Evolutionary conservation across 2,888 invertebrate genomes (phyloP), one percentile per base, ranked within the genome.

Genomic region (Griposia aprilina): DNA sequence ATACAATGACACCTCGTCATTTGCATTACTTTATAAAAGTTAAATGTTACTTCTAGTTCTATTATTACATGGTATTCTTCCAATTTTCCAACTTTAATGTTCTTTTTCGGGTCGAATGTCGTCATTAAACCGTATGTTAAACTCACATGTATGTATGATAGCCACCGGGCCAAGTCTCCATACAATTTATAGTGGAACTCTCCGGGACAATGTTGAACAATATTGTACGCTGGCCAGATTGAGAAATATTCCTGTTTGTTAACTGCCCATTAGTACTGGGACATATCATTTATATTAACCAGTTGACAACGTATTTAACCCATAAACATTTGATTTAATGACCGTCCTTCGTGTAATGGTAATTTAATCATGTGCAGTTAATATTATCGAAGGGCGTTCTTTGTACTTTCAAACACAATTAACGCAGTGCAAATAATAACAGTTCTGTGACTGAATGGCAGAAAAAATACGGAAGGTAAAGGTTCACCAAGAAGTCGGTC

Each of bases 261-360:
- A 82, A 82, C 76, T 77, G 76, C 66, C 78, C 76, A 78, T 81
- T 83, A 77, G 52, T 73, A 66, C 69, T 74, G 50, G 65, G 66
- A 86, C 77, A 81, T 86, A 81, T 80, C 74, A 76, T 81, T 84
- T 75, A 81, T 78, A 81, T 80, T 75, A 76, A 76, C 57, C 69
- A 75, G 50, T 60, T 73, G 60, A 81, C 77, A 87, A 76, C 50
- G 73, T 71, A 82, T 80, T 80, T 78, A 82, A 87, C 78, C 81
- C 63, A 86, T 55, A 85, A 76, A 82, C 55, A 85, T 79, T 78
- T 87, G 85, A 85, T 87, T 87, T 86, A 87, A 75, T 76, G 57
- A 41, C 62, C 15, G 81, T 81, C 67, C 73, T 78, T 74, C 76
- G n/a, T 73, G 50, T 76, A 72, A 66, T 73, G 76, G 36, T 48